Conservation (phyloP, 2,888 invertebrate genomes). For the Hirudinaria manillensis region DNA sequence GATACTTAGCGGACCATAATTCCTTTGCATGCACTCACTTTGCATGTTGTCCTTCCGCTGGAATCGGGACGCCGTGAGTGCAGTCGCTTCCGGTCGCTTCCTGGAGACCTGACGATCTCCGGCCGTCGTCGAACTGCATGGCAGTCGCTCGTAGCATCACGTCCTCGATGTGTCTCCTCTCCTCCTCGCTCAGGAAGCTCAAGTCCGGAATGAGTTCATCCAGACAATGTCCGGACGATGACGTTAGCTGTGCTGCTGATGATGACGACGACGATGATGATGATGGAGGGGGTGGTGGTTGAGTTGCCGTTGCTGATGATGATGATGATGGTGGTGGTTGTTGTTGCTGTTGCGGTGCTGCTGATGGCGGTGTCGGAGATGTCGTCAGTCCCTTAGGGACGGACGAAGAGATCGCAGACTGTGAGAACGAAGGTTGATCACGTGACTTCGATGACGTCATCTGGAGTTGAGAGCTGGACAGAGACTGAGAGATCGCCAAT, state of each 20-base stretch:
- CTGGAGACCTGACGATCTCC: too few species aligned
- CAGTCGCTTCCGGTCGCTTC: too few species aligned
- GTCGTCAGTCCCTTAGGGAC: slow-evolving; percentile 15
- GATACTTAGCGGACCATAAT: background rate
- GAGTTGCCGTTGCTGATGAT: background rate
- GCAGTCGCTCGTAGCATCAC: slow-evolving; percentile 4
- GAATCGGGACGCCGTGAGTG: too few species aligned
- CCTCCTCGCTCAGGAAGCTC: slow-evolving; percentile 19
- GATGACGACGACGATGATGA: background rate
- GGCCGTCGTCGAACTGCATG: background rate
- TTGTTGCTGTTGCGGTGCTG: background rate
- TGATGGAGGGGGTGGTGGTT: background rate
- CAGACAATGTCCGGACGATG: background rate
- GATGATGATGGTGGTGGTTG: background rate
- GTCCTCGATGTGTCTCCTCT: slow-evolving; percentile 14
- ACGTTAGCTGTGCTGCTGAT: background rate
- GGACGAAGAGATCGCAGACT: slow-evolving; percentile 20
- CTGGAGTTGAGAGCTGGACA: background rate
- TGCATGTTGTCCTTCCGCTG: too few species aligned
- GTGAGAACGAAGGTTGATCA: background rate
- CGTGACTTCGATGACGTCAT: background rate
- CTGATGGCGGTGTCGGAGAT: too few species aligned
- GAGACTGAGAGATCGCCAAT: slow-evolving; percentile 8
- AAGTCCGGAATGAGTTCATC: slow-evolving; percentile 10
- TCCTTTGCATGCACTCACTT: too few species aligned